Base-by-base conservation (phyloP, 2,797 vertebrate genomes). In the Sebastes iracundus region DNA sequence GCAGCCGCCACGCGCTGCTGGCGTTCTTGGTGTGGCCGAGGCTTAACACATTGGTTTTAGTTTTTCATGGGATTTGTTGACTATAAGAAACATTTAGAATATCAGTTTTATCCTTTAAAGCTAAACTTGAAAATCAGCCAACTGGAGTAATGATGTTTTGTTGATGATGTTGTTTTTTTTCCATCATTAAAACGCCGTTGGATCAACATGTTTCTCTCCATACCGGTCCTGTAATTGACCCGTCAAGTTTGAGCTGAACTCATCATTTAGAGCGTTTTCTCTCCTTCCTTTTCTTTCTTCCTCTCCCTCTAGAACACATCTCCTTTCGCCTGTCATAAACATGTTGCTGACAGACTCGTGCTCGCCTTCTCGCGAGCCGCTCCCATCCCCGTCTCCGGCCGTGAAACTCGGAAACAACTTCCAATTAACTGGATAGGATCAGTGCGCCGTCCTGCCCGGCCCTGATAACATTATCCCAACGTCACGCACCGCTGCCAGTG, bases 381-480 rank as follows among this genome's bases (percentile, higher is more conserved):
- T 82, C 77, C 63, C 82, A 14, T 71, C 58, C 68, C 30, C 76
- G 35, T 88, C 80, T 88, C 84, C 3, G 58, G 70, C 66, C 35
- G 56, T 22, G 27, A 85, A 86, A 86, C 77, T 81, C 20, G 18
- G 85, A 90, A 93, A 91, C 88, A 91, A 90, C 85, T 85, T 80
- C 81, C 86, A 87, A 90, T 92, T 90, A 92, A 88, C 30, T 55
- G 86, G 83, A 86, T 87, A 82, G 89, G 74, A 90, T 90, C 86
- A 84, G 87, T 23, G 32, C 35, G 63, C n/a, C n/a, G 27, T 89
- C 77, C 90, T 88, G 91, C 81, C 78, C n/a, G 53, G 56, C 69
- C 65, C 79, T 84, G 92, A 93, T 94, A 85, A 90, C 89, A 88
- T 90, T 92, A 88, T 87, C 87, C 87, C 52, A 67, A 67, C 62